These are phyloP conservation scores for Bucco capensis DNA, from an alignment of 2,113 vertebrate species.

Conservation along the genomic window DNA sequence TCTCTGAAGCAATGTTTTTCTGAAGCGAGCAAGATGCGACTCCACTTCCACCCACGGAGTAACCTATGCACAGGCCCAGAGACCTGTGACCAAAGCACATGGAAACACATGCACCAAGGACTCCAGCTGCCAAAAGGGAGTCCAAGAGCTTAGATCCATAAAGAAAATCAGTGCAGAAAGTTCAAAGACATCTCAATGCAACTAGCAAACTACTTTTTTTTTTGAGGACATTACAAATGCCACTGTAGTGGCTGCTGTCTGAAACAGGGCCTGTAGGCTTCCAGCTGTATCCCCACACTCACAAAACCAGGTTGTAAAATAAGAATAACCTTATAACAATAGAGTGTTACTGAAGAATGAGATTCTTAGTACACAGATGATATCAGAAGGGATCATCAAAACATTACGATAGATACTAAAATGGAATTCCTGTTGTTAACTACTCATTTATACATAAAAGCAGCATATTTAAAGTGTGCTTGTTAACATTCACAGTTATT, in stretches of 20 bases:
- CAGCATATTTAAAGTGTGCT: slow-evolving; percentile 10
- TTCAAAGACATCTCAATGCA: neutral
- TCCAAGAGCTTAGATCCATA: neutral
- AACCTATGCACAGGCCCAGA: neutral
- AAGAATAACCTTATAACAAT: slow-evolving; percentile 20
- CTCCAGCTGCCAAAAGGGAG: neutral
- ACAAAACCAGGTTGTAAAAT: slow-evolving; percentile 28
- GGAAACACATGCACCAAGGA: neutral
- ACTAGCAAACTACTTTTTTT: neutral
- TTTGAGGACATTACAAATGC: neutral
- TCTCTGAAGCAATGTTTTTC: neutral
- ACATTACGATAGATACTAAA: slow-evolving; percentile 42
- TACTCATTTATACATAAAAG: slow-evolving; percentile 7
- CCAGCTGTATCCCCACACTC: neutral
- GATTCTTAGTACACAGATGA: neutral
- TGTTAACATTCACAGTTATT: neutral
- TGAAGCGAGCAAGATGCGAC: neutral
- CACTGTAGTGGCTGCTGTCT: fast-evolving
- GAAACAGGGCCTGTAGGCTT: fast-evolving
- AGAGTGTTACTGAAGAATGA: neutral
- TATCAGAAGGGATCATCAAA: slow-evolving; percentile 50
- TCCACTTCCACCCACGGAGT: neutral
- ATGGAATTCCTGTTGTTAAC: slow-evolving; percentile 20
- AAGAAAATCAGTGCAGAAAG: neutral
- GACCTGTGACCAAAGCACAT: neutral